Base-by-base conservation (phyloP, 2,888 invertebrate species). In the Hesperia comma region DNA sequence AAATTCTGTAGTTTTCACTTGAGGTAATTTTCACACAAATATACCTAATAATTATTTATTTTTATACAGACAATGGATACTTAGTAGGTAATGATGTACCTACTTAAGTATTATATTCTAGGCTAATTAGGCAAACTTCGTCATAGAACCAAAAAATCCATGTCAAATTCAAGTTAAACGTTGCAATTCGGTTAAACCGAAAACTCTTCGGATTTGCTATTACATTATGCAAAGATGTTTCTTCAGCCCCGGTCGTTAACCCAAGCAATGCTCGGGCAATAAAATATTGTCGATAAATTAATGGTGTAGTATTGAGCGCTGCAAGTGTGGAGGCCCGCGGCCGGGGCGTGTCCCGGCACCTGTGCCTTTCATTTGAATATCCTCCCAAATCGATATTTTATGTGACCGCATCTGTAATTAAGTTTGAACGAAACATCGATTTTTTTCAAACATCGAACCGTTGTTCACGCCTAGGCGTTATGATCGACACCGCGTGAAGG, bases 331-430 rank as follows among this genome's bases (percentile, higher is more conserved):
- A 73, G 72, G 87, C 87, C 89, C 71, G 79, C 71, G 87, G 90
- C 79, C 67, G 75, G 80, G 90, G 90, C 90, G 90, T 83, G 74
- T 71, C 83, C 75, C 76, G 83, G 84, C 91, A 91, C 92, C 90
- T 90, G 90, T 87, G 83, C 82, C 72, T 71, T 79, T 73, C 85
- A 80, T 85, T 86, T 82, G 85, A 83, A 85, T 86, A 83, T 85
- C 82, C 81, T 81, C 85, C 85, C 86, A 86, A 88, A 87, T 84
- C 90, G 85, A 91, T 92, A 92, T 88, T 88, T 92, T 87, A 90
- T 87, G 79, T 85, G 87, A 84, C 83, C 85, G 79, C 77, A 81
- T 81, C 80, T 90, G 89, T 91, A 90, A 92, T 92, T 92, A 91
- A 86, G 81, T 81, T 77, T 77, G 83, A 87, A 84, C 85, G 84